Percentiles rank a stretch among this genome's conserved stretches.
These are phyloP conservation scores for Aelia acuminata DNA, from an alignment of 2,888 invertebrate genomes.

Conservation along the genomic window DNA sequence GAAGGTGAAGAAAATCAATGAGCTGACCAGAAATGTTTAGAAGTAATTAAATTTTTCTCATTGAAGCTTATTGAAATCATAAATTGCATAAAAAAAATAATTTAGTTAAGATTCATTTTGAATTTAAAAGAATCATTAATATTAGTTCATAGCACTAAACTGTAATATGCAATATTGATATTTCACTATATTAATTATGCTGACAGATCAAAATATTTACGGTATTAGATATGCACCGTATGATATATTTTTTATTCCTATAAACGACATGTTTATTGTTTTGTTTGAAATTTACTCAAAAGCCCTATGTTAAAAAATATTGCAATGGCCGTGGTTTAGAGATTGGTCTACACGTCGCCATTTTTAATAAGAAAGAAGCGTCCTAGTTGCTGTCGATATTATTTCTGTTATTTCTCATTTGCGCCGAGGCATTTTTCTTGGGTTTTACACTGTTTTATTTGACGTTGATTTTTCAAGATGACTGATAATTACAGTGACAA, in stretches of 20 bases:
- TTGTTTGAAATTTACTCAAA: conserved; percentile 10
- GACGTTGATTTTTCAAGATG: conserved; percentile 20
- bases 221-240: not conserved
- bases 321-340: not conserved
- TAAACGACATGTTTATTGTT: not conserved
- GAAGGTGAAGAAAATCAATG: conserved; percentile 20
- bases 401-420: not conserved
- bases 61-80: not conserved
- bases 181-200: not conserved
- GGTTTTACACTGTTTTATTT: not conserved
- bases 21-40: not conserved
- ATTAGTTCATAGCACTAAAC: not conserved
- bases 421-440: not conserved
- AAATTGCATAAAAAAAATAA: not conserved
- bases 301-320: not conserved
- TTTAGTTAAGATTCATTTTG: not conserved
- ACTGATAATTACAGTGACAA: conserved; percentile 60
- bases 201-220: not conserved
- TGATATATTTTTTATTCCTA: not conserved
- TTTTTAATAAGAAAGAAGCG: conserved; percentile 43
- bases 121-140: not conserved
- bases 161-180: not conserved
- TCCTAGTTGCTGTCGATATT: conserved; percentile 33
- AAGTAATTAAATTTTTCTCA: not conserved
- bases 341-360: conserved; percentile 17